These are phyloP conservation scores for Myzus persicae DNA, from an alignment of 1,140 invertebrate species.

Conservation along the genomic window DNA sequence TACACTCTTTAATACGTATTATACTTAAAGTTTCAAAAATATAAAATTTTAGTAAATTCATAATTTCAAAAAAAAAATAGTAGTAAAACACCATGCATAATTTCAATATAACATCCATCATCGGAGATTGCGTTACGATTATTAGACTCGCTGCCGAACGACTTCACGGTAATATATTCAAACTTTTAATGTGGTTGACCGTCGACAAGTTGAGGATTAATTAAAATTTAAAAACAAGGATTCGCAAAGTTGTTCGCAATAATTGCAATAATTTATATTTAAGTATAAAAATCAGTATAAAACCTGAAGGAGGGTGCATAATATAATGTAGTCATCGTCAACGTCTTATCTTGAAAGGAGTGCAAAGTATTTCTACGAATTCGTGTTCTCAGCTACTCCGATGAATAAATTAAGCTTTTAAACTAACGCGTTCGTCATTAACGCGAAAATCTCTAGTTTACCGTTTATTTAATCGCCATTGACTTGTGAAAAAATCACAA, in stretches of 20 bases:
- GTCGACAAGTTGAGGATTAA: not conserved
- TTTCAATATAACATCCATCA: too few relatives aligned
- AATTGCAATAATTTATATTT: not conserved
- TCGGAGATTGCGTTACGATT: too few relatives aligned
- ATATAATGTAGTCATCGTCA: not conserved
- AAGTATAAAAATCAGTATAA: not conserved
- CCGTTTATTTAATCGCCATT: too few relatives aligned
- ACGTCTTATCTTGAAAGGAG: not conserved
- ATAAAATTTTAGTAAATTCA: too few relatives aligned
- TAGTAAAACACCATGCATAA: too few relatives aligned
- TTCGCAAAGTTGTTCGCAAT: not conserved
- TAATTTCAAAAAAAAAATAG: too few relatives aligned
- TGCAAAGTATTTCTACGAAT: not conserved
- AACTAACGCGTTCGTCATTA: not conserved
- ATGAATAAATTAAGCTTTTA: not conserved
- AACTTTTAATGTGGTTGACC: not conserved
- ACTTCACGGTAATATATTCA: too few relatives aligned
- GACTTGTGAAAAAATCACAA: not conserved
- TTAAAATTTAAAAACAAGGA: not conserved
- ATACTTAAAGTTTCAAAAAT: too few relatives aligned
- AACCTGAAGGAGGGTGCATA: not conserved
- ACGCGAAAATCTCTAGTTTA: not conserved
- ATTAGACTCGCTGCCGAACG: too few relatives aligned
- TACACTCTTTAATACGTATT: too few relatives aligned
- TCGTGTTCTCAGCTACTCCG: not conserved